phyloP scores from a whole-genome alignment of 2,888 invertebrate genomes.

The Drosophila pseudotalamancana region DNA sequence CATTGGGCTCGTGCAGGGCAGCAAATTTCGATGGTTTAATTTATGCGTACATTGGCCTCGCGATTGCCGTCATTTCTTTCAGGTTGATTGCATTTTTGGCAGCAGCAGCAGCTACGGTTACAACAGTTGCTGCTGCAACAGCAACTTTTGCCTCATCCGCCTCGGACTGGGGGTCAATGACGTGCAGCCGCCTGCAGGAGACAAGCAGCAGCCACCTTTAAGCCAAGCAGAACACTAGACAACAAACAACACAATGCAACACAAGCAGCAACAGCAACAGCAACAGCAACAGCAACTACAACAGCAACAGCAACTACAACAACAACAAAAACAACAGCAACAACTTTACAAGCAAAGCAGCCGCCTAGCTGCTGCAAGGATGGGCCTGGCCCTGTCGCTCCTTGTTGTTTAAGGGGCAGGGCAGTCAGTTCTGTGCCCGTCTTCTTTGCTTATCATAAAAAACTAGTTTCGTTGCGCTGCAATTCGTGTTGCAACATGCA shows the following conservation, averaged over 20 bases:
- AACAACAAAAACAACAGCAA: conserved; percentile 29
- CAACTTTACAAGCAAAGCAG: conserved; percentile 45
- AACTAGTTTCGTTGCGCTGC: conserved; percentile 68
- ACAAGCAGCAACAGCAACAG: conserved; percentile 22
- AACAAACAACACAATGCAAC: conserved; percentile 33
- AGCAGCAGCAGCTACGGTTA: neutral
- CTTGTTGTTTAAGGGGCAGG: conserved; percentile 44
- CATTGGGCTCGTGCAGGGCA: conserved; percentile 14
- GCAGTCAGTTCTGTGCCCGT: conserved; percentile 20
- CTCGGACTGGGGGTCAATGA: conserved; percentile 57
- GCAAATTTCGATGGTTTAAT: conserved; percentile 43
- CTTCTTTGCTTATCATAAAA: conserved; percentile 53
- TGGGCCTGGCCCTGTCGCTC: conserved; percentile 35
- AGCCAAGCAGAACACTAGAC: conserved; percentile 39
- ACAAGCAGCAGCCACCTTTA: conserved; percentile 53
- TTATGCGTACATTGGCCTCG: conserved; percentile 64
- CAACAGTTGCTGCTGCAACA: conserved; percentile 6
- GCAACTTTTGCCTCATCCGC: conserved; percentile 19
- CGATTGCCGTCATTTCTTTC: conserved; percentile 48
- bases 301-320: conserved; percentile 16
- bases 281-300: conserved; percentile 26
- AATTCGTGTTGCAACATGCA: conserved; percentile 38
- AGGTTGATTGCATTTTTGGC: conserved; percentile 49
- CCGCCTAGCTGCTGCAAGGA: conserved; percentile 28
- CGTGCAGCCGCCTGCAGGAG: conserved; percentile 46